These are phyloP conservation scores for Torymus aiolomorphi DNA, from an alignment of 2,888 invertebrate species.

Conservation along the genomic window DNA sequence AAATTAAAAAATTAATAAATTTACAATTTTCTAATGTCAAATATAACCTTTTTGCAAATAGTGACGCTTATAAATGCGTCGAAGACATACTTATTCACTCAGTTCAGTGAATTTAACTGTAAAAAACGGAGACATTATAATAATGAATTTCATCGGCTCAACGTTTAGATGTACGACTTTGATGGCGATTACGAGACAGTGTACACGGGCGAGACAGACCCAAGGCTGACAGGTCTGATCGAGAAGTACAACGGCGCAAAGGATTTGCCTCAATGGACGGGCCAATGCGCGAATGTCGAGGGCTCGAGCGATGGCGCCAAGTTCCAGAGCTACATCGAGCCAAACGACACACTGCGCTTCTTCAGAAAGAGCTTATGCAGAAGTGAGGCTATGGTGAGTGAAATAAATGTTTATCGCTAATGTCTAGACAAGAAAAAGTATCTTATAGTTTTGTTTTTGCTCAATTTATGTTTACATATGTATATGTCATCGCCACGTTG, in stretches of 20 bases:
- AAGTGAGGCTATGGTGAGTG: slow-evolving; percentile 85
- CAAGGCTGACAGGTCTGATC: slow-evolving; percentile 82
- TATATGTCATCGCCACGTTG: too few species aligned
- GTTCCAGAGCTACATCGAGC: slow-evolving; percentile 83
- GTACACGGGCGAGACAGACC: slow-evolving; percentile 83
- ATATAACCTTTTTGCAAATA: too few species aligned
- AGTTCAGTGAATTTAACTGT: too few species aligned
- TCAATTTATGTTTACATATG: too few species aligned
- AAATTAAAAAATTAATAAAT: too few species aligned
- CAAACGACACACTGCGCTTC: slow-evolving; percentile 84
- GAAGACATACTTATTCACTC: too few species aligned
- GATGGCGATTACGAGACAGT: slow-evolving; percentile 87
- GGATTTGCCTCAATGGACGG: slow-evolving; percentile 87
- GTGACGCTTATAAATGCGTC: too few species aligned
- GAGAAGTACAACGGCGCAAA: slow-evolving; percentile 86
- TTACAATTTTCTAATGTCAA: too few species aligned
- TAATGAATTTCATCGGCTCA: background rate
- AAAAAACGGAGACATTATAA: too few species aligned
- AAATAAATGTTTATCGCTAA: background rate
- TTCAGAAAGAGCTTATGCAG: slow-evolving; percentile 91
- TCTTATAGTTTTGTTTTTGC: too few species aligned
- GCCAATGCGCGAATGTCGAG: slow-evolving; percentile 86
- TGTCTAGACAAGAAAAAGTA: too few species aligned
- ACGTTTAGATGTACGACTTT: slow-evolving; percentile 89
- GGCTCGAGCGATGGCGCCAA: slow-evolving; percentile 91